Evolutionary conservation across 2,888 invertebrate species (phyloP), one percentile per base, ranked within the genome.

Genomic region (Agriopis marginaria): DNA sequence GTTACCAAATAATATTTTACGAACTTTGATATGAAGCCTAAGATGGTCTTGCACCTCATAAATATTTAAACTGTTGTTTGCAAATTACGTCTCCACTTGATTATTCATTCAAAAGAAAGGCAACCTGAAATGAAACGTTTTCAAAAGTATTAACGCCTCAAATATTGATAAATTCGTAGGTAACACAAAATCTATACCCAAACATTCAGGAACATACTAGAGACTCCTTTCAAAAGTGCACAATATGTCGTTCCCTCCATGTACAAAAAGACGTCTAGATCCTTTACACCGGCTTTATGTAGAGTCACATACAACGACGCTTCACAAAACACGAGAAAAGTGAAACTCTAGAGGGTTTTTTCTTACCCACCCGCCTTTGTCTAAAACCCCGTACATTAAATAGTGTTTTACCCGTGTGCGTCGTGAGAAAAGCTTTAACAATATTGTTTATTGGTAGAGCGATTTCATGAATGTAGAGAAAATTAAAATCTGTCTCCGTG

Each of bases 261-360:
- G 67, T 70, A 75, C 79, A 83, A 86, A 86, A 87, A 86, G 80
- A 74, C 82, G 79, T 80, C 80, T 81, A 74, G 80, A 32, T 32
- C 73, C 77, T 80, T 77, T 75, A 73, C 78, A 45, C 39, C 61
- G 32, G 76, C 78, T 84, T 80, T 81, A 80, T 80, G 75, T 76
- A 75, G 79, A 72, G 78, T 75, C 74, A 73, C 76, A 75, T 73
- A 87, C 86, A 89, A 87, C 86, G 82, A 76, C 71, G 75, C 84
- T 83, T 79, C 81, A 88, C 84, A 88, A 86, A 84, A 82, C 76
- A 71, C 65, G 76, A 82, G 82, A 82, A 89, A 89, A 89, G 90
- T 89, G 89, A 89, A 89, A 91, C 88, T 86, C 75, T 75, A 84
- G 77, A 82, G 80, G 81, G 77, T 74, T 82, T 87, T 89, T 89